Evolutionary conservation across 2,888 invertebrate genomes (phyloP), one percentile per base, ranked within the genome.

Genomic region (Callyntrura sp.): DNA sequence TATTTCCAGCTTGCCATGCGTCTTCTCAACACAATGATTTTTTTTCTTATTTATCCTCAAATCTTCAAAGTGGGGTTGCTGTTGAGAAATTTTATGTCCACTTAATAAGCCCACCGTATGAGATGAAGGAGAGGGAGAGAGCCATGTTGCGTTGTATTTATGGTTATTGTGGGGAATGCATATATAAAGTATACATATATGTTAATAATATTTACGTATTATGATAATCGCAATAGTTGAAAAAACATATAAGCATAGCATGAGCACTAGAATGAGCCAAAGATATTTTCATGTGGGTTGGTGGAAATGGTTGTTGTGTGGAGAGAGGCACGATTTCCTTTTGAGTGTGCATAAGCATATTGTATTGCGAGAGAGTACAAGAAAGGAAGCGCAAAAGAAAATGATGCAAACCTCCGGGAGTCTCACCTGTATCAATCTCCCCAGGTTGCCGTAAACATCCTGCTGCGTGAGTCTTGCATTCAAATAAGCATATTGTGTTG

Each of bases 391-490:
- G 68, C 79, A 76, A 45, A 87, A 84, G 86, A 90, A 92, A 90
- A 87, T 85, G 90, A 81, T 90, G 89, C 79, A 89, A 85, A 90
- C 83, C 91, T 91, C 92, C 90, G 91, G 89, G 68, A 90, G 85
- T 88, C 86, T 93, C 92, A 93, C 92, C 93, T 93, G 93, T 93
- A 93, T 92, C 92, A 90, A 84, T 90, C 91, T 60, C 92, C 89
- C 85, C 85, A 90, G 92, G 93, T 92, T 92, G 92, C 92, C 92
- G 93, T 93, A 93, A 93, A 93, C 90, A 93, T 92, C 93, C 88
- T 84, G 92, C 93, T 92, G 93, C 28, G 92, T 83, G 88, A 90
- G 87, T 91, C 90, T 90, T 92, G 90, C 85, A 91, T 91, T 92
- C 91, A 91, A n/a, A n/a, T n/a, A n/a, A n/a, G n/a, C n/a, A n/a